A percentile compares a stretch with the other conserved stretches of the same genome.
Conservation (phyloP, 2,113 vertebrate species). For the Pelusios castaneus region DNA sequence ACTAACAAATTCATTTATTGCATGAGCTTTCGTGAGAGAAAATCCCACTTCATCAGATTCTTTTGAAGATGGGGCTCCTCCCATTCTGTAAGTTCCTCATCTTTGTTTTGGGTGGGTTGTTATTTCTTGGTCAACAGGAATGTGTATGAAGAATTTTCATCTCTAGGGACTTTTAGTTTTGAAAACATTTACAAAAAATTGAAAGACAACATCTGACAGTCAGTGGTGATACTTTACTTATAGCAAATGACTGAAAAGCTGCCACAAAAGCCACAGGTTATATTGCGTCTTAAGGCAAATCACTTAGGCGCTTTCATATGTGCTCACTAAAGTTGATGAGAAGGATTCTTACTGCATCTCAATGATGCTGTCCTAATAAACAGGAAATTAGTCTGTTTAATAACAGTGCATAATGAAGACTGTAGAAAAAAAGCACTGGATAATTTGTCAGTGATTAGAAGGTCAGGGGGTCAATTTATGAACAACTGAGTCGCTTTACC, state of each 20-base stretch:
- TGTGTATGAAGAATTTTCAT: background rate
- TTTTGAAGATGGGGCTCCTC: too few species aligned
- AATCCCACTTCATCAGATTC: too few species aligned
- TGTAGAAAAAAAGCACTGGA: constrained; percentile 67
- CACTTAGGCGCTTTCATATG: background rate
- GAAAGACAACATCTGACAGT: background rate
- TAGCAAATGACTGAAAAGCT: rapidly evolving
- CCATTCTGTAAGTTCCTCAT: too few species aligned
- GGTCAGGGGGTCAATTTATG: constrained; percentile 88
- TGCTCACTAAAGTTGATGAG: background rate
- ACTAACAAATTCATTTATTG: too few species aligned
- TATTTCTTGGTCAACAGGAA: background rate
- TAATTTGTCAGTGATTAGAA: constrained; percentile 93
- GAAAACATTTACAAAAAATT: background rate
- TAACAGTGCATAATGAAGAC: constrained; percentile 62
- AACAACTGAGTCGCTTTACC: constrained; percentile 88
- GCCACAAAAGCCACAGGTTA: rapidly evolving
- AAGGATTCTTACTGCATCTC: constrained; percentile 44
- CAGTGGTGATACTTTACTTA: rapidly evolving
- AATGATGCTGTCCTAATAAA: constrained; percentile 40
- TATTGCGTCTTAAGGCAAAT: background rate
- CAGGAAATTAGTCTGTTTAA: constrained; percentile 70
- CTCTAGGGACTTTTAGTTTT: rapidly evolving
- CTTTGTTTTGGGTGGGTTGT: too few species aligned
- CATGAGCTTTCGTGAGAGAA: too few species aligned